These are phyloP conservation scores for Sebastes trivittatus DNA, from an alignment of 2,797 vertebrate species.

Conservation along the genomic window DNA sequence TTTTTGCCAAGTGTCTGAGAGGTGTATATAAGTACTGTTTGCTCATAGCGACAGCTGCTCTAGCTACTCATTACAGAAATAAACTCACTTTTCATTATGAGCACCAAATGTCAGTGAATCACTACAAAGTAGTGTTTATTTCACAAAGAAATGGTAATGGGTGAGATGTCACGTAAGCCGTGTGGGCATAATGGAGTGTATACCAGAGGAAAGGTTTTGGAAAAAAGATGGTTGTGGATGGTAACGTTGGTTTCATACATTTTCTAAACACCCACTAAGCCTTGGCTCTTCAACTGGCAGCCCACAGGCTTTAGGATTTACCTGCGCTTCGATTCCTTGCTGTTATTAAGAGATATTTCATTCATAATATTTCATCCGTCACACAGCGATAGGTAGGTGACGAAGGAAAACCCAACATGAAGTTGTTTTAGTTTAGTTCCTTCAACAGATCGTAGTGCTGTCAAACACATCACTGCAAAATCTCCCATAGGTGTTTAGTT, in stretches of 20 bases:
- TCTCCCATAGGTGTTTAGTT: not conserved
- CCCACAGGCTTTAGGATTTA: not conserved
- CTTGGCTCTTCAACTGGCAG: not conserved
- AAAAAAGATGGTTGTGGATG: not conserved
- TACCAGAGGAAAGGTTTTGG: not conserved
- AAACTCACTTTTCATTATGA: conserved; percentile 15
- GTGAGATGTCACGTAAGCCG: not conserved
- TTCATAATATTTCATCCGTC: not conserved
- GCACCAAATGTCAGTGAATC: conserved; percentile 11
- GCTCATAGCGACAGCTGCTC: not conserved
- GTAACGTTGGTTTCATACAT: not conserved
- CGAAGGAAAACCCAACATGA: not conserved
- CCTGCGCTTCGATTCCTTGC: not conserved
- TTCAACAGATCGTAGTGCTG: not conserved
- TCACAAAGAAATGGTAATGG: not conserved
- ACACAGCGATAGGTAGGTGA: not conserved
- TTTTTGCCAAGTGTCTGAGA: not conserved
- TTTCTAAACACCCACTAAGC: not conserved
- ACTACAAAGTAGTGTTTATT: conserved; percentile 21
- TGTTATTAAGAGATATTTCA: no score
- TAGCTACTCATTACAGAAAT: conserved; percentile 11
- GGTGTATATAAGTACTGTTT: conserved; percentile 5
- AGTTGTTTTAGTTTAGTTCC: not conserved
- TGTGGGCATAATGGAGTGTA: not conserved
- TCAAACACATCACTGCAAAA: not conserved